Percentiles rank a stretch among this genome's conserved stretches.
Conservation (phyloP, 2,113 vertebrate species). For the Pangasianodon hypophthalmus region DNA sequence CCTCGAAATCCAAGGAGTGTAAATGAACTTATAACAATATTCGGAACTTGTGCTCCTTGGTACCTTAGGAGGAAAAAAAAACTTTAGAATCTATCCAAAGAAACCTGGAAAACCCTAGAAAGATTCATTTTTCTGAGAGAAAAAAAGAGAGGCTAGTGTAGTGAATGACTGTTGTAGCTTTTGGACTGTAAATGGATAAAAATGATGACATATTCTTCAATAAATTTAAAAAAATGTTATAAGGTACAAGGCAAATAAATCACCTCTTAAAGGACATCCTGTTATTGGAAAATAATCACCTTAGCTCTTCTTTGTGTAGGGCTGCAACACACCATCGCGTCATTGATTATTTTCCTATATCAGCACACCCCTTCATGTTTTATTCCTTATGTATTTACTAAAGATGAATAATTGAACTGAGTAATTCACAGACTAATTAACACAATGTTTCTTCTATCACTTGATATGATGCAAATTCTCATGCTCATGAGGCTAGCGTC, state of each 20-base stretch:
- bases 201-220: background rate
- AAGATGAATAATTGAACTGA: background rate
- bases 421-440: conserved; percentile 19
- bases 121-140: background rate
- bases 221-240: background rate
- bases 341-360: background rate
- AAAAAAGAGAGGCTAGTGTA: background rate
- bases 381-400: background rate
- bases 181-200: background rate
- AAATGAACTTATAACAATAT: background rate
- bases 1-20: background rate
- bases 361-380: background rate
- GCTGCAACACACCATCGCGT: background rate
- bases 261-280: background rate
- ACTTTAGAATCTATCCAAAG: background rate
- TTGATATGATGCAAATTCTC: conserved; percentile 4
- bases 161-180: background rate
- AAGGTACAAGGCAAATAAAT: background rate
- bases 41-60: background rate
- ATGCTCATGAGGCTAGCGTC: background rate
- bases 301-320: background rate
- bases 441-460: background rate
- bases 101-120: background rate
- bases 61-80: background rate
- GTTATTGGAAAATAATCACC: background rate